Evolutionary conservation across 2,113 vertebrate genomes (phyloP).

Genomic region (Ploceus nigricollis): DNA sequence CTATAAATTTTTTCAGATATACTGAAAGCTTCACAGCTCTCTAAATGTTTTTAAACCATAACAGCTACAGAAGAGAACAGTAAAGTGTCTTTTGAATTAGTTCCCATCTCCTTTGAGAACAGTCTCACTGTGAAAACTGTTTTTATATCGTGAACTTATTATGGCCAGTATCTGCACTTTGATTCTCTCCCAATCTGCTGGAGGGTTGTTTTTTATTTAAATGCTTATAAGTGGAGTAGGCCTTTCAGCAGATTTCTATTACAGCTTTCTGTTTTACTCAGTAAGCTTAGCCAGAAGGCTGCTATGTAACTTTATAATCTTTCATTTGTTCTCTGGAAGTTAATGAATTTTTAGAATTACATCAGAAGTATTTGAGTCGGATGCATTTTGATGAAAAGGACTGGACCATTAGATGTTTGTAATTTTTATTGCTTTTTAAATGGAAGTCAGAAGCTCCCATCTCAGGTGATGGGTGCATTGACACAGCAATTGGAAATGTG

Average conservation of each 20-base stretch:
- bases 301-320: background rate
- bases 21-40: background rate
- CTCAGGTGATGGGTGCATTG: background rate
- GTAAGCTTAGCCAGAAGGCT: background rate
- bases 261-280: background rate
- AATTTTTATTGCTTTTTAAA: background rate
- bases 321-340: slow-evolving; percentile 1
- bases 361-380: background rate
- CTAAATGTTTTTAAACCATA: background rate
- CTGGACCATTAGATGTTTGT: background rate
- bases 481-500: background rate
- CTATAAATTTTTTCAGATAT: background rate
- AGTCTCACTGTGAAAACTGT: background rate
- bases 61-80: background rate
- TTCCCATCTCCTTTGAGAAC: background rate
- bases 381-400: background rate
- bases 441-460: background rate
- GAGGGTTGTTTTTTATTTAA: slow-evolving; percentile 21
- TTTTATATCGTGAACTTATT: background rate
- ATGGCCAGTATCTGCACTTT: background rate
- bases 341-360: background rate
- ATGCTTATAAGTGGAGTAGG: background rate
- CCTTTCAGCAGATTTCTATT: slow-evolving; percentile 1
- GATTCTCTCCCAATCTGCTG: background rate
- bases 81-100: background rate